Evolutionary conservation across 2,113 vertebrate genomes (phyloP), one percentile per base, ranked within the genome.

Genomic region (Neoarius graeffei): DNA sequence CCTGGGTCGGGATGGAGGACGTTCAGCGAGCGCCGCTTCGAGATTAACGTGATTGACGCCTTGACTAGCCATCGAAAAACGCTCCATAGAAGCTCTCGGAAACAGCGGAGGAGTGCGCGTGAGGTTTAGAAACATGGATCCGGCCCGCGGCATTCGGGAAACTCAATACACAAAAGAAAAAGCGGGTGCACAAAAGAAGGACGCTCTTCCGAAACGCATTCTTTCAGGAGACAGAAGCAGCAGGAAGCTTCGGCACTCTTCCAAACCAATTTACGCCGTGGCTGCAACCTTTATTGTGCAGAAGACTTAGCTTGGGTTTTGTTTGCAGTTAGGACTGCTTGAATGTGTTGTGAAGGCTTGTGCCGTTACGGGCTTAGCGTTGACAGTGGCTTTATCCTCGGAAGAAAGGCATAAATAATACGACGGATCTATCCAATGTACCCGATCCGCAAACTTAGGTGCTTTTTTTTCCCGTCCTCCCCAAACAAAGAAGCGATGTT

Each of bases 321-420:
- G 88, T 86, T 86, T 30, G 62, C 69, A 19, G 73, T 81, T 64
- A 81, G 50, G 30, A 27, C 81, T 77, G 13, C 64, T 81, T 52
- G 82, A 85, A 81, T 64, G 67, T 50, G 60, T 42, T 60, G 60
- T 42, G 42, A 48, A 83, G 10, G 48, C 64, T 48, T 50, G 57
- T 19, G 76, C 14, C 57, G 27, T 42, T 74, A n/a, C 30, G 5
- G 59, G 48, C 59, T 74, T 77, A 25, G 62, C 50, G 84, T 27
- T 87, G 85, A 87, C 77, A 59, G 79, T 52, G 42, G 77, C 79
- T 87, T 81, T 81, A 87, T 87, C 62, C 67, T 54, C 69, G 52
- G 11, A 54, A 54, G 69, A 64, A 84, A 88, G 13, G 64, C 54
- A 48, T 30, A 83, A 87, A 74, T 87, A 76, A 83, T 71, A 62